Evolutionary conservation across 2,113 vertebrate genomes (phyloP).

Genomic region (Macaca mulatta): DNA sequence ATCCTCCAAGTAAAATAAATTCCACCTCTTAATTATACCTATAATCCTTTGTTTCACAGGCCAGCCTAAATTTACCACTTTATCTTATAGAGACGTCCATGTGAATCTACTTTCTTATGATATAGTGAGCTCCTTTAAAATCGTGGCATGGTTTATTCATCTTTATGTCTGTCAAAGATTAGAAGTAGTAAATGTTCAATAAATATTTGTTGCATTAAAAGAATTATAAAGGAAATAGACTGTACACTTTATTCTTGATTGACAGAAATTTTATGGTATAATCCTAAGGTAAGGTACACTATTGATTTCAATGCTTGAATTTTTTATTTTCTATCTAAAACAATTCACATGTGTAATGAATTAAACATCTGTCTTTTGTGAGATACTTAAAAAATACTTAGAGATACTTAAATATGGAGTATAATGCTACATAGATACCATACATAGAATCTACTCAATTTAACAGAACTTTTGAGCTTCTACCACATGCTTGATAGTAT

Average conservation of each 20-base stretch:
- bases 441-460: neutral
- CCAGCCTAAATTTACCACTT: neutral
- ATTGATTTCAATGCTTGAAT: neutral
- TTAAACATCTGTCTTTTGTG: neutral
- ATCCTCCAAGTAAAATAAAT: conserved; percentile 2
- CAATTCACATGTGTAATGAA: neutral
- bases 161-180: neutral
- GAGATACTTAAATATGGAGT: neutral
- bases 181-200: neutral
- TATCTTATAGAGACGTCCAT: neutral
- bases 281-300: neutral
- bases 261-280: neutral
- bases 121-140: neutral
- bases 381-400: neutral
- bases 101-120: neutral
- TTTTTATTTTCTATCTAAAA: neutral
- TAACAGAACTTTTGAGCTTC: neutral
- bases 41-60: neutral
- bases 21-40: neutral
- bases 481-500: neutral
- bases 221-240: neutral
- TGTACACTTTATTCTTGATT: neutral
- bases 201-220: neutral
- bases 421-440: neutral
- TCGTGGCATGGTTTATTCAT: neutral